Evolutionary conservation across 2,888 invertebrate genomes (phyloP), one percentile per base, ranked within the genome.

Genomic region (Sepiola atlantica): DNA sequence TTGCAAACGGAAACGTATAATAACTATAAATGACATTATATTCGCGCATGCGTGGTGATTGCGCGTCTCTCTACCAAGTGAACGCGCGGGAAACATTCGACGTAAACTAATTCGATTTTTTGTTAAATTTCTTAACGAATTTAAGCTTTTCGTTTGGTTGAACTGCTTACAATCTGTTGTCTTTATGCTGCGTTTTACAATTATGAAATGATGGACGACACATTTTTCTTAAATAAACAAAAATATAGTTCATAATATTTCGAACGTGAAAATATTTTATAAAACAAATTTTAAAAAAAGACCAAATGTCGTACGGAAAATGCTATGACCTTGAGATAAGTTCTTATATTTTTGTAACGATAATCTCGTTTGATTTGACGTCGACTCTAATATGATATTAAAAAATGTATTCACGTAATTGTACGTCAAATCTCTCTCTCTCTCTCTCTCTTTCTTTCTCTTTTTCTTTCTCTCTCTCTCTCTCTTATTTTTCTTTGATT

Each of bases 371-470:
- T 57, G 57, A 57, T 45, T 45, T 45, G 45, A 45, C 45, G 45
- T 45, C 57, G 24, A 57, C 57, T 20, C 57, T 18, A 20, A 57
- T 57, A 57, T 6, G 21, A 57, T 57, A 24, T 6, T 20, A 24
- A 20, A 21, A 55, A 55, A 55, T 4, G 21, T 16, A 55, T 21
- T 4, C 18, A 55, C 2, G 16, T 55, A 16, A 16, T 21, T 20
- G 2, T 20, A 24, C 6, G 24, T 57, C 57, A 16, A 57, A 57
- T 57, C 21, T n/a, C n/a, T n/a, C n/a, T n/a, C n/a, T n/a, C n/a
- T n/a, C n/a, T n/a, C n/a, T n/a, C n/a, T 77, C 77, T 77, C 77
- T 77, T 24, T 77, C 77, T 77, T 24, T 77, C 77, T 90, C 90
- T 90, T 16, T 90, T 16, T 90, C 35, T 18, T 24, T 12, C 12